Conservation (phyloP, 2,113 vertebrate species). For the Lipophrys pholis region DNA sequence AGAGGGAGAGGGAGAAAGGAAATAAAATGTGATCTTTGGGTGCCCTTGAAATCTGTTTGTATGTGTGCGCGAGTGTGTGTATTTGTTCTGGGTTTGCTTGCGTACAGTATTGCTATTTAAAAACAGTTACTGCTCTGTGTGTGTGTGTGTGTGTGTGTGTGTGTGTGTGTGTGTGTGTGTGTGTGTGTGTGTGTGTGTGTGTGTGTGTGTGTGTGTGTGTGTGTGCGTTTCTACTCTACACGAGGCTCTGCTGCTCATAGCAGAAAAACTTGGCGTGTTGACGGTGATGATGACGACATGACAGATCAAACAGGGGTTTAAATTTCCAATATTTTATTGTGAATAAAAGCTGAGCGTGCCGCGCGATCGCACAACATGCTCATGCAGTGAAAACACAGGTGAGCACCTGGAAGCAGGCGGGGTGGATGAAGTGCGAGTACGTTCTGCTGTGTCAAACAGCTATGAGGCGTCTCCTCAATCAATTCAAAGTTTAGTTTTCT, state of each 20-base stretch:
- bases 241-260: background rate
- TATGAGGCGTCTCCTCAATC: constrained; percentile 24
- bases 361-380: constrained; percentile 4
- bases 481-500: constrained; percentile 15
- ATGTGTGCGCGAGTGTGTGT: background rate
- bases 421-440: constrained; percentile 20
- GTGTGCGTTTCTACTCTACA: constrained; percentile 30
- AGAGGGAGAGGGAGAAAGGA: constrained; percentile 3
- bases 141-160: constrained; percentile 5
- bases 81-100: background rate
- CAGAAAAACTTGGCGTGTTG: constrained; percentile 56
- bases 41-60: constrained; percentile 49
- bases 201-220: too few species aligned
- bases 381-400: constrained; percentile 54
- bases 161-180: background rate
- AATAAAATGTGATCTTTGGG: constrained; percentile 51
- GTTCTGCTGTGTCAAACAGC: constrained; percentile 51
- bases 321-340: constrained; percentile 70
- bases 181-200: too few species aligned
- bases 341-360: constrained; percentile 53
- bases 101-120: constrained; percentile 7
- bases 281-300: constrained; percentile 61
- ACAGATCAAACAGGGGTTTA: constrained; percentile 44
- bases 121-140: background rate
- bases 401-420: constrained; percentile 32